Evolutionary conservation across 2,113 vertebrate species (phyloP), one percentile per base, ranked within the genome.

Genomic region (Bufo bufo): DNA sequence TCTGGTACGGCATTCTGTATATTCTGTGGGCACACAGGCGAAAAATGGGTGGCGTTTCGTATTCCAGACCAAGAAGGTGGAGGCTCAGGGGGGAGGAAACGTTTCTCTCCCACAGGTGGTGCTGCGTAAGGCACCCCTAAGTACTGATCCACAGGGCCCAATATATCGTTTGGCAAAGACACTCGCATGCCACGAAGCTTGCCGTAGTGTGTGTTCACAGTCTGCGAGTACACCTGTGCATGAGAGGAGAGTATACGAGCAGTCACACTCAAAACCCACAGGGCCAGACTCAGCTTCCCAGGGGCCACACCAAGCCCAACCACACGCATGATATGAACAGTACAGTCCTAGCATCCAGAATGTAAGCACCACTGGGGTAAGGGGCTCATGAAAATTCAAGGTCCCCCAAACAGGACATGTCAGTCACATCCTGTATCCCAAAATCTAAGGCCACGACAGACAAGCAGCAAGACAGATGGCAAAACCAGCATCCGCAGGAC

Each of bases 1-100:
- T 99, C 98, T 4, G 98, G 98, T 91, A 99, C 98, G 0, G 98
- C 97, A 10, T 97, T 99, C 94, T 99, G 98, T 92, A 99, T 99
- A 94, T 99, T 99, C 94, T 99, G 98, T 16, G 98, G 98, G 94
- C 98, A 99, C 91, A 99, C 98, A 0, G 98, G 98, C 13, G 98
- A 97, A 91, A 99, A 99, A 93, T 98, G 98, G 59, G 98, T 99
- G 92, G 98, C 97, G 0, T 99, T 99, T 93, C 98, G 97, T 93
- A 99, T 98, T 91, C 97, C 98, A 0, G 98, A 99, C 98, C 98
- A 99, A 89, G 98, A 98, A 0, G 97, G 96, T 0, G 98, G 97
- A 0, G 98, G 97, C 89, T 99, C 98, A 0, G 98, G 98, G 90
- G 98, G 98, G 94, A 99, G 95, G 92, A 99, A 99, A 59, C 98